phyloP scores from a whole-genome alignment of 2,113 vertebrate genomes.

The Gymnocephalus cernua region DNA sequence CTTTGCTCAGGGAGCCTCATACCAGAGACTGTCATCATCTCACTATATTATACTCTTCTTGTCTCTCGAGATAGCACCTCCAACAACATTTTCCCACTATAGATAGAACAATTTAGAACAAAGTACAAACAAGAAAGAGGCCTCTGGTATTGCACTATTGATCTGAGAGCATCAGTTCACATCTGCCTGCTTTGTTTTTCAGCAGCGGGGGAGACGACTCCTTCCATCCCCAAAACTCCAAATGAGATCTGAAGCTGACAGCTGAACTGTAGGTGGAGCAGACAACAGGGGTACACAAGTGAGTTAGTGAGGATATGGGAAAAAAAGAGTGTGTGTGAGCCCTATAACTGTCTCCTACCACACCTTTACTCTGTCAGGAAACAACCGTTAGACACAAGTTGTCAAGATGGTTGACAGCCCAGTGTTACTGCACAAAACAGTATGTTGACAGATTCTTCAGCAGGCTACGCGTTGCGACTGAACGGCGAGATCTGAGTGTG shows the following conservation, averaged over 20 bases:
- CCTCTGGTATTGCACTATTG: constrained; percentile 57
- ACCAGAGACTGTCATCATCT: constrained; percentile 16
- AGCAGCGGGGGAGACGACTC: constrained; percentile 1
- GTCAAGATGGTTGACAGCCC: constrained; percentile 56
- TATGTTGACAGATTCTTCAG: constrained; percentile 34
- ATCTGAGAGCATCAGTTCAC: constrained; percentile 66
- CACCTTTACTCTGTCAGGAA: constrained; percentile 23
- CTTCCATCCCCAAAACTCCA: constrained; percentile 48
- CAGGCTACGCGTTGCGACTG: constrained; percentile 26
- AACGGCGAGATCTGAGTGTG: constrained; percentile 23
- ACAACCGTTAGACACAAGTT: constrained; percentile 28
- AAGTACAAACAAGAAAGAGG: constrained; percentile 45
- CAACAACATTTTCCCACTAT: constrained; percentile 35
- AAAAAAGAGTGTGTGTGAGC: constrained; percentile 2
- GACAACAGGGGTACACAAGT: constrained; percentile 14
- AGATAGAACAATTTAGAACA: constrained; percentile 60
- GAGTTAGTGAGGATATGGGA: constrained; percentile 13
- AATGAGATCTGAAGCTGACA: constrained; percentile 62
- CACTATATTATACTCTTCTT: constrained; percentile 16
- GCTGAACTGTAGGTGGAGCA: constrained; percentile 58
- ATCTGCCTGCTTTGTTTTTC: constrained; percentile 47
- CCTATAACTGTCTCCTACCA: constrained; percentile 26
- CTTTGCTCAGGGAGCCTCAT: constrained; percentile 23
- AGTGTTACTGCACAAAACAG: constrained; percentile 34
- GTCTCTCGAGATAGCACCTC: constrained; percentile 33